Percentiles rank a stretch among this genome's conserved stretches.
phyloP scores from a whole-genome alignment of 1,140 invertebrate genomes.

The Zaprionus tsacasi region DNA sequence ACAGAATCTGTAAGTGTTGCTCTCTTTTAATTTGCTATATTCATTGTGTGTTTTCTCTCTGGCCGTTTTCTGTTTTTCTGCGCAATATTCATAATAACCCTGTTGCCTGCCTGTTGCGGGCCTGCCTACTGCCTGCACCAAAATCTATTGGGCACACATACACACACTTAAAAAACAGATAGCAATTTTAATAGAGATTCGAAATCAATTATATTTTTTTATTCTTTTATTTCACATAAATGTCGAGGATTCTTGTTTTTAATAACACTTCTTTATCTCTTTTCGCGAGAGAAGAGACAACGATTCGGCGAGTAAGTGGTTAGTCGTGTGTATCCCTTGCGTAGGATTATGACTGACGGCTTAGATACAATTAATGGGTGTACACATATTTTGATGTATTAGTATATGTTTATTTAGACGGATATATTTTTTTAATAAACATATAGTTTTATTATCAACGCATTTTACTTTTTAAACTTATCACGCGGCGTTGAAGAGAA shows the following conservation, averaged over 20 bases:
- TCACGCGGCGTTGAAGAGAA: not conserved
- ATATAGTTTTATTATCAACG: not conserved
- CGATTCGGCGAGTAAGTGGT: not conserved
- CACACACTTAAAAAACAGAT: not conserved
- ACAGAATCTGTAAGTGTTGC: not conserved
- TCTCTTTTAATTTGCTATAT: conserved; percentile 3
- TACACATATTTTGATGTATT: not conserved
- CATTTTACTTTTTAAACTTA: not conserved
- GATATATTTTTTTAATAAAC: not conserved
- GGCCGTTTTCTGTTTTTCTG: not conserved
- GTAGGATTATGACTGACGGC: not conserved
- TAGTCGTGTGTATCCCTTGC: conserved; percentile 2
- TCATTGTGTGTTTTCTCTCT: conserved; percentile 10
- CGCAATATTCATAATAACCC: conserved; percentile 33
- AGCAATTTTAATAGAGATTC: no score
- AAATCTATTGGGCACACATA: conserved; percentile 9
- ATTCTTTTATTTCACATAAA: not conserved
- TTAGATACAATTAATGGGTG: not conserved
- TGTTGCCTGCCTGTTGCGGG: conserved; percentile 60
- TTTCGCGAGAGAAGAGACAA: not conserved
- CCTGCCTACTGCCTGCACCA: not conserved
- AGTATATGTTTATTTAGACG: not conserved
- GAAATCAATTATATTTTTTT: no score
- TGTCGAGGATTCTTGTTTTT: not conserved
- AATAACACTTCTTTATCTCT: not conserved